Base-by-base conservation (phyloP, 2,888 invertebrate species). In the Apodemia zela region DNA sequence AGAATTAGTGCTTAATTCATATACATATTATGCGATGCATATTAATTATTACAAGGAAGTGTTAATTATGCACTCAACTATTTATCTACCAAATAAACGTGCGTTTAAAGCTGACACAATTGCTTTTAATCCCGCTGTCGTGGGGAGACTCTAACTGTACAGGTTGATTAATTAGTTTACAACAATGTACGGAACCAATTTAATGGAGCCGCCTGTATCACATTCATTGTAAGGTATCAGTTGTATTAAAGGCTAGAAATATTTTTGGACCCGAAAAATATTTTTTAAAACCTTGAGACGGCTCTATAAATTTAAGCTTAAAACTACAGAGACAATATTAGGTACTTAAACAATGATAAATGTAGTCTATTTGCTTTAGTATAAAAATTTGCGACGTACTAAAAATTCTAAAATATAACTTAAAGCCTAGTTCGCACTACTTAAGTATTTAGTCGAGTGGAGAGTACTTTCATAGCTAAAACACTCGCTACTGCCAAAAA, bases 91-190 rank as follows among this genome's bases (percentile, higher is more conserved):
- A 67, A 71, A 68, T 66, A 67, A 67, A 65, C 65, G 42, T 42
- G 42, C 42, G 65, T 66, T 64, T 51, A 33, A 62, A 66, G 64
- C 63, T 59, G 76, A 80, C 76, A 82, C 82, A 79, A 85, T 82
- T 77, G 79, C 76, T 75, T 79, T 75, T 84, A 84, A 86, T 84
- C 84, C 81, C 71, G 80, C 80, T 72, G 81, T 85, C 79, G 77
- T 69, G 65, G 68, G 73, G 72, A 76, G 29, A 33, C 8, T 47
- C 60, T 18, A 42, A 21, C 45, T 79, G 78, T 79, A 82, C 81
- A 76, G 78, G 65, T 78, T 85, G 84, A 89, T 88, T 88, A 88
- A 89, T 89, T 85, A 84, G 79, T 77, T 71, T 72, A 72, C 70
- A 77, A 79, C 79, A 73, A 74, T 74, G 71, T 42, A 66, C 25